These are phyloP conservation scores for Homarus americanus DNA, from an alignment of 1,140 invertebrate genomes.

Conservation along the genomic window DNA sequence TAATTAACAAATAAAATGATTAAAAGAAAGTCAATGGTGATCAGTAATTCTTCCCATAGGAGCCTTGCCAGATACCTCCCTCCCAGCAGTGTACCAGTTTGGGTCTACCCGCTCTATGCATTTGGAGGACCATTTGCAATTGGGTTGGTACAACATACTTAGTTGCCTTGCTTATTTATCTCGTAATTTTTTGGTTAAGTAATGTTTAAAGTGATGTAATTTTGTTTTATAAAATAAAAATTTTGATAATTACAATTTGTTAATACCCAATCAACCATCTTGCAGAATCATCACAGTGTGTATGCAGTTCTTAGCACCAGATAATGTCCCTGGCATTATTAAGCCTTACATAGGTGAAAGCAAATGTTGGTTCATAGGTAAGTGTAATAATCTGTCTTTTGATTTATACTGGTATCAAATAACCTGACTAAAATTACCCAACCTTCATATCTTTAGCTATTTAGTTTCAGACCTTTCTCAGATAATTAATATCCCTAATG, in stretches of 20 bases:
- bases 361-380: constrained; percentile 41
- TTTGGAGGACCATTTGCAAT: background rate
- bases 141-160: background rate
- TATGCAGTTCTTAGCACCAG: constrained; percentile 42
- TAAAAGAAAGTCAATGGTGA: no score
- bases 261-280: background rate
- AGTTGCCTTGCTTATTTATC: background rate
- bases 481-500: no score
- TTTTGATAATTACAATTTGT: no score
- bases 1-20: no score
- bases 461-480: no score
- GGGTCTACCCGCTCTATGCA: constrained; percentile 23
- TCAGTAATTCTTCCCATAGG: background rate
- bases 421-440: no score
- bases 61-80: constrained; percentile 1
- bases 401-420: background rate
- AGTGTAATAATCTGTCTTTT: background rate
- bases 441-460: no score
- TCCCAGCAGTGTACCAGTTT: background rate
- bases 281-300: constrained; percentile 33
- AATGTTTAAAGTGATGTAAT: background rate
- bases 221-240: background rate
- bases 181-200: background rate
- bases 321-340: constrained; percentile 17
- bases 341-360: constrained; percentile 11